Conservation (phyloP, 2,888 invertebrate genomes). For the Hedychridium roseum region DNA sequence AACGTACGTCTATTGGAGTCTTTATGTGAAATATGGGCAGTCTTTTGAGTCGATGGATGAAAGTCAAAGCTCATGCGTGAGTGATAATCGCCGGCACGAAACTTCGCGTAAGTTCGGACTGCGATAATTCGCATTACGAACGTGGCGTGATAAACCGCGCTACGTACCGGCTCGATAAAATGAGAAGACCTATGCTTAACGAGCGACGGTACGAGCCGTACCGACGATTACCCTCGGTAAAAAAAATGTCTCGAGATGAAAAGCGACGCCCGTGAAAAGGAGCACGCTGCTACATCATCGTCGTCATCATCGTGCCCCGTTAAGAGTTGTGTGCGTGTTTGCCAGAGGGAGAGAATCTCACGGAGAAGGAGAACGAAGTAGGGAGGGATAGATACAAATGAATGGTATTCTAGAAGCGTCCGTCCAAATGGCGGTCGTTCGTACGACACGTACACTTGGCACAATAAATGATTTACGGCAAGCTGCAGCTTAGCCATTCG, state of each 20-base stretch:
- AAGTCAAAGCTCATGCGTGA: too few relatives aligned
- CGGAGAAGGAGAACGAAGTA: constrained; percentile 13
- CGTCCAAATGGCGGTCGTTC: constrained; percentile 48
- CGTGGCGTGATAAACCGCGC: constrained; percentile 3
- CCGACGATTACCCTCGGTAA: background rate
- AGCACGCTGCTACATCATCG: constrained; percentile 14
- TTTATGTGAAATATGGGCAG: too few relatives aligned
- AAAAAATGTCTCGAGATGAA: background rate
- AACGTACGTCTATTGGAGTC: too few relatives aligned
- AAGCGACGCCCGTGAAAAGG: constrained; percentile 21
- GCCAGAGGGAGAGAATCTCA: constrained; percentile 19
- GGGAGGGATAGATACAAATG: constrained; percentile 37
- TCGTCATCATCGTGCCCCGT: too few relatives aligned
- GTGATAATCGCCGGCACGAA: constrained; percentile 15
- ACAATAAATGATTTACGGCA: constrained; percentile 37
- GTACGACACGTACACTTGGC: constrained; percentile 34
- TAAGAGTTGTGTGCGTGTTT: constrained; percentile 1
- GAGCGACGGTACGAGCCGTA: background rate
- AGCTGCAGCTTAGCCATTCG: background rate
- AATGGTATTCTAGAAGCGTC: constrained; percentile 55
- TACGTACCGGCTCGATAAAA: constrained; percentile 12
- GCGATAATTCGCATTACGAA: constrained; percentile 10
- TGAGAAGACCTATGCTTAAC: background rate
- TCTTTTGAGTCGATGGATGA: too few relatives aligned
- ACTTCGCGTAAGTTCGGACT: constrained; percentile 8